Evolutionary conservation across 2,113 vertebrate genomes (phyloP), one percentile per base, ranked within the genome.

Genomic region (Sebastes fasciatus): DNA sequence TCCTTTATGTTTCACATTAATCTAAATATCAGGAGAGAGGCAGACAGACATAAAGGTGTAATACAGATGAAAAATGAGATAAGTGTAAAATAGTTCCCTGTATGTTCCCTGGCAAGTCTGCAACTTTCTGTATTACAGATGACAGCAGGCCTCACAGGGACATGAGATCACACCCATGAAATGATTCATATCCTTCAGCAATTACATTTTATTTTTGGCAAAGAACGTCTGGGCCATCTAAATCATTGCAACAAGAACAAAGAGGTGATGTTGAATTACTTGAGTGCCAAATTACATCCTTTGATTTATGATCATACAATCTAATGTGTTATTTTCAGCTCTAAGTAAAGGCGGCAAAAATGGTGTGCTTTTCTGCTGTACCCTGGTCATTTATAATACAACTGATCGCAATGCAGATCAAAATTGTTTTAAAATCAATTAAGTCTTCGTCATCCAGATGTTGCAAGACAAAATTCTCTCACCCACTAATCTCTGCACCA

Each of bases 181-280:
- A 76, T 75, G 61, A 86, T 87, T 83, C 71, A 81, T 82, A 77
- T 82, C 79, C 12, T 58, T 73, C 58, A 54, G 71, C 52, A 77
- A 84, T 86, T 69, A 62, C 58, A 80, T 84, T 86, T 73, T 72
- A 69, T 77, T 88, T 87, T 82, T 83, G 82, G 85, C 75, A 62
- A 71, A 45, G 34, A 71, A 67, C 76, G 19, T 52, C 63, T 17
- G 40, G 46, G 80, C 65, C 63, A 71, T 62, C 49, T 85, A 72
- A 79, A 91, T 87, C 60, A 83, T 4, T 61, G 54, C 60, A 86
- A 79, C 54, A 48, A 80, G 78, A 80, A 77, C 64, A 70, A 34
- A 58, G 48, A 67, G 49, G 64, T 62, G 1, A 72, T 57, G 66
- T 49, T 58, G 43, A 63, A 83, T 70, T 60, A 84, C 77, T 62